Evolutionary conservation across 1,140 invertebrate genomes (phyloP).

Genomic region (Mamestra configurata): DNA sequence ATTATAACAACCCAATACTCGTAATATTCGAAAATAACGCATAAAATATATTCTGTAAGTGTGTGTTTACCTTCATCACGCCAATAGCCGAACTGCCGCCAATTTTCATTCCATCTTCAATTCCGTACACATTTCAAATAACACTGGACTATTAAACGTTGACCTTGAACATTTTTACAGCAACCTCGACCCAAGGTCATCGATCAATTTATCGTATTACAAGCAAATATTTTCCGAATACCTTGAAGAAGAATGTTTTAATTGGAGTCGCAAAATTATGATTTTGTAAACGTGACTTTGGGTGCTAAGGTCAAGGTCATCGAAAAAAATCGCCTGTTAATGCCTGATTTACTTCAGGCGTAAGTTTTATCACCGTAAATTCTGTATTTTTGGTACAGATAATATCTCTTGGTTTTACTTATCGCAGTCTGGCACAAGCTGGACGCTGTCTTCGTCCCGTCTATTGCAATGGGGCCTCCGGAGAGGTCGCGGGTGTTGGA

Average conservation of each 20-base stretch:
- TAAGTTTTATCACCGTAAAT: not conserved
- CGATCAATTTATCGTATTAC: not conserved
- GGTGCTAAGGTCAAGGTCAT: constrained; percentile 23
- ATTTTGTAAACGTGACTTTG: not conserved
- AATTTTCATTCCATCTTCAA: constrained; percentile 6
- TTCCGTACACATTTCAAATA: constrained; percentile 7
- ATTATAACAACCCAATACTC: too few species aligned
- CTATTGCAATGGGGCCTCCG: constrained; percentile 68
- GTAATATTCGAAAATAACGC: too few species aligned
- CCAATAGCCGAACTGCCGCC: constrained; percentile 29
- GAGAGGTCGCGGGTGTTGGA: constrained; percentile 80
- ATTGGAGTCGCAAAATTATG: not conserved
- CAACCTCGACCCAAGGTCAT: constrained; percentile 2
- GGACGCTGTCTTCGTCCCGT: constrained; percentile 81
- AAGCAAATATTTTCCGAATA: constrained; percentile 15
- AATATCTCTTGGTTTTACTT: constrained; percentile 68
- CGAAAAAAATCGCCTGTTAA: not conserved
- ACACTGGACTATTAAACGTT: constrained; percentile 1
- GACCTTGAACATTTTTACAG: not conserved
- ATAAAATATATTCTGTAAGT: not conserved
- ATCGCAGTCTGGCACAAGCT: constrained; percentile 80
- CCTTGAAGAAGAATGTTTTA: not conserved
- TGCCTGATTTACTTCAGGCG: not conserved
- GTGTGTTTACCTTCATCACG: not conserved
- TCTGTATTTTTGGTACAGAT: constrained; percentile 15